Percentiles rank a stretch among this genome's conserved stretches.
These are phyloP conservation scores for Polypterus bichir DNA, from an alignment of 2,113 vertebrate species.

Conservation along the genomic window DNA sequence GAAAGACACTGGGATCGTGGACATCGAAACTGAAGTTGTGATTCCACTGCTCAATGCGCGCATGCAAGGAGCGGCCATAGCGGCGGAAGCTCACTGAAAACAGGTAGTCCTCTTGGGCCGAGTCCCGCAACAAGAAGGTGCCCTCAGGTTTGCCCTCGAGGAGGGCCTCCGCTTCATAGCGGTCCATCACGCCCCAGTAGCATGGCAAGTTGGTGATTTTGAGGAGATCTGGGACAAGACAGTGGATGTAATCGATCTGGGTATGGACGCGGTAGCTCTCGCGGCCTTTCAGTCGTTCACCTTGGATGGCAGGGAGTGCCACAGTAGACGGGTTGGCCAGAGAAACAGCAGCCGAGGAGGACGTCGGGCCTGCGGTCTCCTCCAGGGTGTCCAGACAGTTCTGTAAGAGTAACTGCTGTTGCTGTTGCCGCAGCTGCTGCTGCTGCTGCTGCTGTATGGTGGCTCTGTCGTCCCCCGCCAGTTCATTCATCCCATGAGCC, in stretches of 20 bases:
- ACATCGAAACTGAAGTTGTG: conserved; percentile 73
- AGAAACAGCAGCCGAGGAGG: not conserved
- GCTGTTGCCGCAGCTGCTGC: conserved; percentile 41
- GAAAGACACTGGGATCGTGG: conserved; percentile 67
- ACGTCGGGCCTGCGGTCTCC: conserved; percentile 35
- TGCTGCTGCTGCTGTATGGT: conserved; percentile 35
- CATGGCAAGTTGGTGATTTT: conserved; percentile 57
- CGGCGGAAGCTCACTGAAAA: conserved; percentile 72
- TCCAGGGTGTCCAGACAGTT: conserved; percentile 57
- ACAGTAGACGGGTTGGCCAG: conserved; percentile 17
- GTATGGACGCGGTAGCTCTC: conserved; percentile 53
- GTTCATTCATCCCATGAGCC: conserved; percentile 56
- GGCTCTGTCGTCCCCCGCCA: conserved; percentile 37
- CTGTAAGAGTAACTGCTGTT: conserved; percentile 43
- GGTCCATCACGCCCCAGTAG: conserved; percentile 73
- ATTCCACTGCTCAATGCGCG: conserved; percentile 70
- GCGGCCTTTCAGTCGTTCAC: conserved; percentile 27
- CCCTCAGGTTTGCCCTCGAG: conserved; percentile 63
- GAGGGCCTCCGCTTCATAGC: conserved; percentile 60
- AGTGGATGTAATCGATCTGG: conserved; percentile 66
- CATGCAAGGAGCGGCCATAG: conserved; percentile 62
- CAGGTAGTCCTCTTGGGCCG: conserved; percentile 69
- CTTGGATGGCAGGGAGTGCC: conserved; percentile 12
- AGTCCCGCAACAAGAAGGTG: conserved; percentile 65
- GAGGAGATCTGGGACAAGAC: conserved; percentile 61